phyloP scores from a whole-genome alignment of 2,113 vertebrate genomes.

The Pithys albifrons region DNA sequence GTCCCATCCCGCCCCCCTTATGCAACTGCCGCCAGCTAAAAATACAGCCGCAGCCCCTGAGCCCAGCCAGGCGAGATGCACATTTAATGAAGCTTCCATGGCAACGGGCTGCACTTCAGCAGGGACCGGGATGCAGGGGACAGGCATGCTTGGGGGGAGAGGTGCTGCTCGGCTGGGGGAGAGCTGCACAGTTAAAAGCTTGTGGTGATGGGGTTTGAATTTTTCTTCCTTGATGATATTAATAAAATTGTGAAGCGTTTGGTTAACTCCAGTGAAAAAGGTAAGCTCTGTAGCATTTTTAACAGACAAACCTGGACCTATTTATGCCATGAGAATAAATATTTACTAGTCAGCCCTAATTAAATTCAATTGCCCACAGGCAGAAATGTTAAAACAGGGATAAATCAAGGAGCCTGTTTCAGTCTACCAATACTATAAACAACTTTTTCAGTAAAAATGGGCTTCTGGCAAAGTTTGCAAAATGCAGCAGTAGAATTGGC shows the following conservation, averaged over 20 bases:
- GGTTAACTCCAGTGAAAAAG: slow-evolving; percentile 13
- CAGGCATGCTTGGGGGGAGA: slow-evolving; percentile 17
- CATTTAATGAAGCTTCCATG: slow-evolving; percentile 83
- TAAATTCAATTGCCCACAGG: slow-evolving; percentile 59
- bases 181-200: neutral
- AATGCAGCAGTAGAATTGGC: neutral
- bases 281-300: slow-evolving; percentile 27
- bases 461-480: neutral
- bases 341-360: slow-evolving; percentile 71
- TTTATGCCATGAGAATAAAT: slow-evolving; percentile 67
- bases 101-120: slow-evolving; percentile 73
- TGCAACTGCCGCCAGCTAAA: slow-evolving; percentile 73
- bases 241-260: neutral
- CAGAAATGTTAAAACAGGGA: slow-evolving; percentile 45
- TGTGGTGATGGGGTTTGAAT: neutral
- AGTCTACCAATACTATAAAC: slow-evolving; percentile 12
- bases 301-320: slow-evolving; percentile 54
- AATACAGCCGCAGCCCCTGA: slow-evolving; percentile 76
- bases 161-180: slow-evolving; percentile 14
- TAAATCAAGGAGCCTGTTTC: slow-evolving; percentile 35
- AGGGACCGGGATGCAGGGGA: slow-evolving; percentile 18
- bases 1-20: neutral
- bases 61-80: slow-evolving; percentile 73
- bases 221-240: neutral
- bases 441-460: neutral